These are phyloP conservation scores for Griposia aprilina DNA, from an alignment of 2,888 invertebrate species.

Conservation along the genomic window DNA sequence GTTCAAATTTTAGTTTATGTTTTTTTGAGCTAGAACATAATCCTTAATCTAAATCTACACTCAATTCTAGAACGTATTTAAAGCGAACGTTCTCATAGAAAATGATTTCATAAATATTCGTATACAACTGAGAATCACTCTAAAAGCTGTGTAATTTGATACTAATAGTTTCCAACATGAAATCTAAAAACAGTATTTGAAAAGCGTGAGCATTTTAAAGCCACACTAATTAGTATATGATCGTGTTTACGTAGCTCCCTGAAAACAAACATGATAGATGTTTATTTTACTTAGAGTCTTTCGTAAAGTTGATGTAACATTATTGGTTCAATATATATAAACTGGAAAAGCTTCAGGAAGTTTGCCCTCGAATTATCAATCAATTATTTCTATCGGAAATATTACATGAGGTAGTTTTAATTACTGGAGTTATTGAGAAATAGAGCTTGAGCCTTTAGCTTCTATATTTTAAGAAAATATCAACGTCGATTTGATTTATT, in stretches of 20 bases:
- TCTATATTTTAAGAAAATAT: background rate
- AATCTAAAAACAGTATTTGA: slow-evolving; percentile 7
- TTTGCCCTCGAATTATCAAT: slow-evolving; percentile 21
- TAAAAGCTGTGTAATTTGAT: background rate
- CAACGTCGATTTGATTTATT: background rate
- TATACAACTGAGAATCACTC: background rate
- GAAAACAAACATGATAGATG: slow-evolving; percentile 36
- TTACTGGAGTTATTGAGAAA: background rate
- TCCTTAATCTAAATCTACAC: background rate
- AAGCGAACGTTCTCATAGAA: background rate
- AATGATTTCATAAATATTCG: background rate
- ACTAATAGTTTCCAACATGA: background rate
- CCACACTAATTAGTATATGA: slow-evolving; percentile 12
- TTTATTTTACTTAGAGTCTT: slow-evolving; percentile 34
- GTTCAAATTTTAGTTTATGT: slow-evolving; percentile 1
- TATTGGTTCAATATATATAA: slow-evolving; percentile 38
- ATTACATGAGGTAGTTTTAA: slow-evolving; percentile 3
- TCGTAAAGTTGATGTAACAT: slow-evolving; percentile 30
- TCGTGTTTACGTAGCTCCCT: background rate
- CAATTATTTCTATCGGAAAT: slow-evolving; percentile 29
- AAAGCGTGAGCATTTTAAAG: slow-evolving; percentile 17
- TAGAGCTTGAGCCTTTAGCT: background rate
- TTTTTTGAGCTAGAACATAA: background rate
- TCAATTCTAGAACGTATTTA: slow-evolving; percentile 9
- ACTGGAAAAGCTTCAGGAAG: slow-evolving; percentile 15